Conservation (phyloP, 2,888 invertebrate species). For the Melanostoma scalare region DNA sequence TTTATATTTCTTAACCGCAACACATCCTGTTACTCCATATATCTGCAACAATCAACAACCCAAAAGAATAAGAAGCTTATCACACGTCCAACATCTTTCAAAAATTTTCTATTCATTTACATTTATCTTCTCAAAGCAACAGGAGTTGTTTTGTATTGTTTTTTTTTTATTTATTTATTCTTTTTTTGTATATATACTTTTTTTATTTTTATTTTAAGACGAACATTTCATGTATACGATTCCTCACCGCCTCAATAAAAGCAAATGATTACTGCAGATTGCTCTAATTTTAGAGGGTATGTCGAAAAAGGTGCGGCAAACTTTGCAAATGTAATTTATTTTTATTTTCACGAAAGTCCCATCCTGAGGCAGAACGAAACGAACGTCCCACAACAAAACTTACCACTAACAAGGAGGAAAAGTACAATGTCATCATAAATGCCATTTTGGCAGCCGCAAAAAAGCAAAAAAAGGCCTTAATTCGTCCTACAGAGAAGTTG, state of each 20-base stretch:
- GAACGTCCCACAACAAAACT: conserved; percentile 20
- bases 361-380: conserved; percentile 10
- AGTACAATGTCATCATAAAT: conserved; percentile 65
- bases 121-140: conserved; percentile 9
- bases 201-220: not conserved
- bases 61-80: not conserved
- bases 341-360: conserved; percentile 57
- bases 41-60: not conserved
- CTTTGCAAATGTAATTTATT: conserved; percentile 67
- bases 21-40: not conserved
- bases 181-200: no score
- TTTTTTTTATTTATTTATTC: no score
- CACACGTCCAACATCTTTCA: conserved; percentile 6
- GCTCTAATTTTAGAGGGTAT: conserved; percentile 57
- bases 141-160: not conserved
- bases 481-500: conserved; percentile 25
- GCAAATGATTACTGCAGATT: conserved; percentile 70
- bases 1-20: not conserved
- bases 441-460: conserved; percentile 39
- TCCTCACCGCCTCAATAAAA: conserved; percentile 60
- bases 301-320: conserved; percentile 51
- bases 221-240: conserved; percentile 44
- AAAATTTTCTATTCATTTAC: not conserved
- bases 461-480: conserved; percentile 44
- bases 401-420: conserved; percentile 52